Conservation (phyloP, 2,113 vertebrate species). For the Chionis minor region DNA sequence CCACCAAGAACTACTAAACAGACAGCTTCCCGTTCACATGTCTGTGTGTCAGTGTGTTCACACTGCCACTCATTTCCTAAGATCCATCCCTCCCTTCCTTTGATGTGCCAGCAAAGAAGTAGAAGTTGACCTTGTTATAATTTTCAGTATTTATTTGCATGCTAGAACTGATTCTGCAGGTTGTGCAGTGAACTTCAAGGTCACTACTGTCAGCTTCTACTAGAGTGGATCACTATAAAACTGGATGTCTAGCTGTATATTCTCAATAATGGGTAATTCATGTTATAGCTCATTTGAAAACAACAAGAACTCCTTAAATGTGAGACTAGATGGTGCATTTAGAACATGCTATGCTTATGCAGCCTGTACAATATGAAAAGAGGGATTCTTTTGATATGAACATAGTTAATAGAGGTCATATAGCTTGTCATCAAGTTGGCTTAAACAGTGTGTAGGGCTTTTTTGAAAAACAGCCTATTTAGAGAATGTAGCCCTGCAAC, state of each 20-base stretch:
- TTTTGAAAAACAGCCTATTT: accelerated
- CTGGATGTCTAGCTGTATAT: background rate
- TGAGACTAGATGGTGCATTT: background rate
- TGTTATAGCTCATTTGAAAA: background rate
- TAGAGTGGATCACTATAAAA: background rate
- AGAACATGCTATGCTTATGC: background rate
- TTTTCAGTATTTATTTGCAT: background rate
- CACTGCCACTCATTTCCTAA: background rate
- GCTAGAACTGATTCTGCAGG: background rate
- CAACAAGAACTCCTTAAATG: background rate
- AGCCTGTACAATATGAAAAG: background rate
- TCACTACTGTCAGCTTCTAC: background rate
- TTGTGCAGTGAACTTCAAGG: background rate
- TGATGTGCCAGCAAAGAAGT: background rate
- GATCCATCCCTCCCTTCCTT: background rate
- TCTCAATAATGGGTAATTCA: background rate
- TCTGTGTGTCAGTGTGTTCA: background rate
- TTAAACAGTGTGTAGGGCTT: background rate
- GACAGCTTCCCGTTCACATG: background rate
- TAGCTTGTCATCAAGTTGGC: background rate
- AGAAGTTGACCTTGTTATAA: background rate
- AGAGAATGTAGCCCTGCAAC: background rate
- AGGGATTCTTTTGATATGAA: background rate
- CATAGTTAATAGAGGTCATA: background rate
- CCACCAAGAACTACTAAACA: background rate